phyloP scores from a whole-genome alignment of 2,888 invertebrate species.

The Halictus ligatus region DNA sequence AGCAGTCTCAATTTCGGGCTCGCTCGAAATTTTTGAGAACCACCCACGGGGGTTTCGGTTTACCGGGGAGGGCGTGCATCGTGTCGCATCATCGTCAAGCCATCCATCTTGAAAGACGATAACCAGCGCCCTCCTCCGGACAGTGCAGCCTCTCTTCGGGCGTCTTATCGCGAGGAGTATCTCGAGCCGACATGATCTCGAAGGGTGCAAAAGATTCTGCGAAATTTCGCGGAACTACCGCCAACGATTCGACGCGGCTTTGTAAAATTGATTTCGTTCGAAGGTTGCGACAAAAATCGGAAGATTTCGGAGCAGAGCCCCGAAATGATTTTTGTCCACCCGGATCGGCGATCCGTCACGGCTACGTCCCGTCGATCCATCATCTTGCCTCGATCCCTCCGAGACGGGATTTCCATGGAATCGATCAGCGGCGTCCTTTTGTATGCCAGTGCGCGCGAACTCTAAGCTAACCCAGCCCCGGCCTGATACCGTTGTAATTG shows the following conservation, averaged over 20 bases:
- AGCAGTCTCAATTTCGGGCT: neutral
- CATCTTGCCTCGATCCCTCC: slow-evolving; percentile 30
- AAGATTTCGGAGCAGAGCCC: neutral
- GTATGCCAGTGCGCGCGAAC: neutral
- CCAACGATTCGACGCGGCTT: neutral
- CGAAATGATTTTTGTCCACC: neutral
- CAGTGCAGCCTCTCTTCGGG: slow-evolving; percentile 29
- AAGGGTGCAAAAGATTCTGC: slow-evolving; percentile 42
- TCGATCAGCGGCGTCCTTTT: slow-evolving; percentile 9
- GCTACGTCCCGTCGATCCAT: slow-evolving; percentile 38
- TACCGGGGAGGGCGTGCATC: slow-evolving; percentile 13
- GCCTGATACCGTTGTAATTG: slow-evolving; percentile 2
- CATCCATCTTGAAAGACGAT: slow-evolving; percentile 69
- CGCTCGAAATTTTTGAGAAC: neutral
- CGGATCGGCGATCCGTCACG: neutral
- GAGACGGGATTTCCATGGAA: slow-evolving; percentile 14
- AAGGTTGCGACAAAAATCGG: neutral
- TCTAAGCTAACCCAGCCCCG: neutral
- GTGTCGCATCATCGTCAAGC: slow-evolving; percentile 8
- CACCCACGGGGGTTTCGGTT: neutral
- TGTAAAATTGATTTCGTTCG: neutral
- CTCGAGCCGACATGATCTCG: slow-evolving; percentile 76
- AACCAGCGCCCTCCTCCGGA: slow-evolving; percentile 55
- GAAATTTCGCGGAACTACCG: neutral
- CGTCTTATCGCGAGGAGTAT: slow-evolving; percentile 67